phyloP scores from a whole-genome alignment of 2,797 vertebrate species.

The Sebastiscus albofasciatus region DNA sequence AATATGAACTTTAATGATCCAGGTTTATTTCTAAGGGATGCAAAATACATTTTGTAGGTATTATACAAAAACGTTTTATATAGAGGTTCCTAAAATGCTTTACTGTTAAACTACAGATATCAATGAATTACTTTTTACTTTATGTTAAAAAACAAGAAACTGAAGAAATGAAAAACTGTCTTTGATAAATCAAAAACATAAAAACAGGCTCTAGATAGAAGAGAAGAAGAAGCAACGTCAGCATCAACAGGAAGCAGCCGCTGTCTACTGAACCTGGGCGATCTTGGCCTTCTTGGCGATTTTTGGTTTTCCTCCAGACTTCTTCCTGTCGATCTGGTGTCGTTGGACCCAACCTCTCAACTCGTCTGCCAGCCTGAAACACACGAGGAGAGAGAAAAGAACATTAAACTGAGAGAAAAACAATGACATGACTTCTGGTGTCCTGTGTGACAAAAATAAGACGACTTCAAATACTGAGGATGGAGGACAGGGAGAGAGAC shows the following conservation, averaged over 20 bases:
- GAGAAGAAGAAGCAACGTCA: not conserved
- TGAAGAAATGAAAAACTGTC: not conserved
- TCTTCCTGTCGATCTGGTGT: slow-evolving; percentile 90
- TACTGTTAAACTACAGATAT: not conserved
- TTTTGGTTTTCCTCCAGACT: slow-evolving; percentile 81
- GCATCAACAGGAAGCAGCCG: too few relatives aligned
- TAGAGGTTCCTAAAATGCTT: not conserved
- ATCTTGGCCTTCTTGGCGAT: slow-evolving; percentile 80
- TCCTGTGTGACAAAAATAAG: not conserved
- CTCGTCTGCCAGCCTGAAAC: slow-evolving; percentile 87
- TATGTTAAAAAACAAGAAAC: too few relatives aligned
- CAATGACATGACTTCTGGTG: not conserved
- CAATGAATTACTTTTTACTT: not conserved
- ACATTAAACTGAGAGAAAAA: not conserved
- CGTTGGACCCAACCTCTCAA: slow-evolving; percentile 90
- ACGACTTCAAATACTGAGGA: not conserved
- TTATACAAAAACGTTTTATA: too few relatives aligned
- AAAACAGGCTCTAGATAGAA: too few relatives aligned
- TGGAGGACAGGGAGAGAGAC: not conserved
- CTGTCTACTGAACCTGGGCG: slow-evolving; percentile 70
- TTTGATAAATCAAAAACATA: too few relatives aligned
- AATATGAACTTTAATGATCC: not conserved
- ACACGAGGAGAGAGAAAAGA: not conserved
- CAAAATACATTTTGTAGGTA: not conserved
- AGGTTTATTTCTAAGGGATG: not conserved